phyloP scores from a whole-genome alignment of 2,888 invertebrate genomes.

The Oithona nana region DNA sequence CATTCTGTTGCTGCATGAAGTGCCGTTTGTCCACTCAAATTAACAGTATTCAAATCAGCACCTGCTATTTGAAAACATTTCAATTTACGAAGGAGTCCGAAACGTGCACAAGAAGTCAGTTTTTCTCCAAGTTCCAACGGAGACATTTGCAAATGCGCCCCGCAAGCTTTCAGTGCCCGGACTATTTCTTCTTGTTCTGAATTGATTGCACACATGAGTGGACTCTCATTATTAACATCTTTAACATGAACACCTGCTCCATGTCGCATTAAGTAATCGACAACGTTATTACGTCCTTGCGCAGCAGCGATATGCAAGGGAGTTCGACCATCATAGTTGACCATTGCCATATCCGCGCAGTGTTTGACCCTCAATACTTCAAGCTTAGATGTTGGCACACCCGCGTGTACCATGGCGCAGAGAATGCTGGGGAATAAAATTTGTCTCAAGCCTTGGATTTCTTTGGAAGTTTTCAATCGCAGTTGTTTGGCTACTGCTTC shows the following conservation, averaged over 20 bases:
- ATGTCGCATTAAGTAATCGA: slow-evolving; percentile 49
- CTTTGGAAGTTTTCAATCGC: slow-evolving; percentile 6
- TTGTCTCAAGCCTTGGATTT: neutral
- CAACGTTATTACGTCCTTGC: slow-evolving; percentile 44
- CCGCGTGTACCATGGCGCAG: neutral
- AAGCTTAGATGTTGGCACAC: neutral
- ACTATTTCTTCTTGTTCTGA: slow-evolving; percentile 32
- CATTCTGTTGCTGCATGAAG: slow-evolving; percentile 32
- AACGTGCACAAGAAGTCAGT: slow-evolving; percentile 36
- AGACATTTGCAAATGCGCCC: slow-evolving; percentile 47
- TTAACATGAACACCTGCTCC: slow-evolving; percentile 58
- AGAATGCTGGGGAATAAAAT: slow-evolving; percentile 15
- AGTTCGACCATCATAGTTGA: slow-evolving; percentile 53
- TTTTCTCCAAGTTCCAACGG: slow-evolving; percentile 42
- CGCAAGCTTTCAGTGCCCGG: slow-evolving; percentile 45
- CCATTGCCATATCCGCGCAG: slow-evolving; percentile 43
- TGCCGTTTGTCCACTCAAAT: slow-evolving; percentile 44
- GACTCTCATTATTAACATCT: slow-evolving; percentile 43
- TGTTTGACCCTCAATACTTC: neutral
- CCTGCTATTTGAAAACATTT: slow-evolving; percentile 45
- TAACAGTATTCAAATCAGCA: slow-evolving; percentile 41
- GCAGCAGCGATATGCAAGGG: slow-evolving; percentile 60
- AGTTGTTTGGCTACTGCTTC: neutral
- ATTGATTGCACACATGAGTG: slow-evolving; percentile 47
- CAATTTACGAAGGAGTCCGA: slow-evolving; percentile 38